phyloP scores from a whole-genome alignment of 2,888 invertebrate species.

The Rotaria sp. region DNA sequence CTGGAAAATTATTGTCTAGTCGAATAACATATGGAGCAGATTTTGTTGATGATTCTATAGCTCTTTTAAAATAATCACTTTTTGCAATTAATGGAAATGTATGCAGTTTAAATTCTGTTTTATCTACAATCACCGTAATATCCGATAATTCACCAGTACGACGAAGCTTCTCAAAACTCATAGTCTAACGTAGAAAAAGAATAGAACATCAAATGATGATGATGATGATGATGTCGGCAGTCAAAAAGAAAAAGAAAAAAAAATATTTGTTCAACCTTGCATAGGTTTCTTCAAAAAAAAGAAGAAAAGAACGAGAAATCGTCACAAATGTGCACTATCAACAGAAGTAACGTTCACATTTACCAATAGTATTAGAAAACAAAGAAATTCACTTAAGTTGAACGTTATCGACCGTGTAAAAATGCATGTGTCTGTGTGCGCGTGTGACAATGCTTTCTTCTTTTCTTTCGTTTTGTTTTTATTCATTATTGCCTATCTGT shows the following conservation, averaged over 20 bases:
- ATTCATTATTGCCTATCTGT: neutral
- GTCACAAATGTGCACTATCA: neutral
- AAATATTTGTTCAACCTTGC: conserved; percentile 17
- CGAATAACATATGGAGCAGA: conserved; percentile 42
- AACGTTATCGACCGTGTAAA: neutral
- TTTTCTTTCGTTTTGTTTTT: neutral
- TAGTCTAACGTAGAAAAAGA: conserved; percentile 8
- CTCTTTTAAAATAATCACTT: conserved; percentile 51
- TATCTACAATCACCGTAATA: conserved; percentile 48
- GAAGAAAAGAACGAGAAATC: neutral
- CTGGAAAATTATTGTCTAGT: conserved; percentile 50
- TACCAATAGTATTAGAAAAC: neutral
- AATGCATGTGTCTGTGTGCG: neutral
- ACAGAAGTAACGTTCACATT: neutral
- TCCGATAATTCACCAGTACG: conserved; percentile 51
- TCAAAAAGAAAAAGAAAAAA: neutral
- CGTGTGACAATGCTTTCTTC: neutral
- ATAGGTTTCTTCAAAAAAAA: neutral
- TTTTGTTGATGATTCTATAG: conserved; percentile 42
- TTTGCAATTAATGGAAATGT: conserved; percentile 53
- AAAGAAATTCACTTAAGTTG: neutral
- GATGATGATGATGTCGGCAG: neutral
- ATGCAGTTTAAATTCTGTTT: conserved; percentile 49
- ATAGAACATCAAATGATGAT: neutral
- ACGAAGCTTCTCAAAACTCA: conserved; percentile 38